Evolutionary conservation across 1,140 invertebrate species (phyloP), one percentile per base, ranked within the genome.

Genomic region (Chironomus tepperi): DNA sequence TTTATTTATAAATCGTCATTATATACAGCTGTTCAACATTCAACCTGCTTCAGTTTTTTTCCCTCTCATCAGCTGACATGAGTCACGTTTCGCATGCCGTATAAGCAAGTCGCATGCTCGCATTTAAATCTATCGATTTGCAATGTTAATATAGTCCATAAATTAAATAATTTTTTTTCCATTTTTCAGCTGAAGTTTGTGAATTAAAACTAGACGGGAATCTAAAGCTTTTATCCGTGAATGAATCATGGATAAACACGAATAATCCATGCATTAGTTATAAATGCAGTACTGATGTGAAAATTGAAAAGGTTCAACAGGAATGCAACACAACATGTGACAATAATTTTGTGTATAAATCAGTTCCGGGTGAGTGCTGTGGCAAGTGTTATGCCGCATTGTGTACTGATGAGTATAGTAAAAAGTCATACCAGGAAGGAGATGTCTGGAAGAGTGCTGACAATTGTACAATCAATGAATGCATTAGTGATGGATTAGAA

Each of bases 381-480:
- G 80, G 80, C 0, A 78, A 79, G 73, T 82, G 81, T 43, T 78
- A 81, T 5, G 77, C 77, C 9, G 80, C 79, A 1, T 79, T 80
- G 65, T 82, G 81, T 70, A 77, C 77, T 73, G 47, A 57, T 70
- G 16, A 70, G 19, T 78, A 79, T 76, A 79, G 81, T 18, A 76
- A 79, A 8, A 79, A 78, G 42, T 73, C 80, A 10, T 81, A 81
- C 67, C 76, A 78, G 0, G 74, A 80, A 42, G 81, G 81, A 0
- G 77, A 81, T 34, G 78, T 79, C 15, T 82, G 81, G 81, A 80
- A 81, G 64, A 81, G 79, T 15, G 74, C 79, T 10, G 80, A 79
- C 72, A 79, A 80, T 43, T 82, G 81, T 73, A 81, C 79, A 1
- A 67, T 82, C 15, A 67, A 79, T 43, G 80, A 82, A 73, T 82